Conservation (phyloP, 2,113 vertebrate species). For the Otus sunia region DNA sequence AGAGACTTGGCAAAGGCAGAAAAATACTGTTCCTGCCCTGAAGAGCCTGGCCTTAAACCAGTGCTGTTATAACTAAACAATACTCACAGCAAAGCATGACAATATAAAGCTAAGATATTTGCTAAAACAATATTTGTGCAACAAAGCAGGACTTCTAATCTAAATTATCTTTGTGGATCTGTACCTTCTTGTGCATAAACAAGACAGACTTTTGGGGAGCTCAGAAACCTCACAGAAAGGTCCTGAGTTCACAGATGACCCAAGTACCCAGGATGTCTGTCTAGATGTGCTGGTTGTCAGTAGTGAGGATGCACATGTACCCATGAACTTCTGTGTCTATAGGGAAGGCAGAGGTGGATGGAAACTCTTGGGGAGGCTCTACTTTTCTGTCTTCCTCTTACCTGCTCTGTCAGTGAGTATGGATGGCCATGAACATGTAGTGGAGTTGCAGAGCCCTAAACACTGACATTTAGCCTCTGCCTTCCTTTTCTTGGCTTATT, state of each 20-base stretch:
- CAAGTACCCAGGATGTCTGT: background rate
- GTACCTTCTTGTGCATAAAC: background rate
- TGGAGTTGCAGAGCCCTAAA: background rate
- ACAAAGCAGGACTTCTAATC: background rate
- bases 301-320: background rate
- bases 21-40: background rate
- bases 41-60: background rate
- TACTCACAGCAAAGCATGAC: background rate
- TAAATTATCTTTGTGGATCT: background rate
- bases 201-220: background rate
- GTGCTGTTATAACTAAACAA: background rate
- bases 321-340: rapidly evolving
- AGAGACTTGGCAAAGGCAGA: background rate
- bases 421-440: background rate
- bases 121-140: background rate
- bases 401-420: background rate
- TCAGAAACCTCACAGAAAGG: background rate
- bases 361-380: background rate
- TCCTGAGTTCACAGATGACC: background rate
- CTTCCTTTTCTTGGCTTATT: background rate
- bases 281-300: background rate
- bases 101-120: background rate
- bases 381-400: background rate
- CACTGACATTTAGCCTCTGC: background rate
- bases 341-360: background rate